Evolutionary conservation across 2,797 vertebrate genomes (phyloP), one percentile per base, ranked within the genome.

Genomic region (Sternotherus odoratus): DNA sequence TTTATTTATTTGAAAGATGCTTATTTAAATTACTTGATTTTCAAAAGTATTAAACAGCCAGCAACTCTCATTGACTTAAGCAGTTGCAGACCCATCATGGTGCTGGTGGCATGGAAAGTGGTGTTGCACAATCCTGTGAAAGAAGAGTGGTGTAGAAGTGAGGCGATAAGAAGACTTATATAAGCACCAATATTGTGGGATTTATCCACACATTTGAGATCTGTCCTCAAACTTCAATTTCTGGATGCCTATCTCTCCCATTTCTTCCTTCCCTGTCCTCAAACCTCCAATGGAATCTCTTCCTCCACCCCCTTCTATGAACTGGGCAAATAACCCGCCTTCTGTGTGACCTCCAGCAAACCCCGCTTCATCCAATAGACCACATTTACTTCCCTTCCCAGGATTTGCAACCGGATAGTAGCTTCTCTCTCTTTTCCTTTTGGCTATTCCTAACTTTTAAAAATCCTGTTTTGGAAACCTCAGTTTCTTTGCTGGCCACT

Each of bases 101-200:
- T 26, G 12, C 4, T 48, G 57, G 6, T 2, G 92, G 46, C 4
- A 69, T 39, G 16, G 0, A 0, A 2, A 11, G n/a, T 23, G 4
- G 8, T 69, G 91, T 51, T 69, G 33, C 24, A 82, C 24, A 82
- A 33, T 26, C 57, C 82, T 92, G 49, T 30, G 74, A 77, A 77
- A 49, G 46, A 15, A 50, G 48, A 49, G 82, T 72, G 12, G 19
- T 60, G 43, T 6, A 80, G 81, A 75, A 89, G 54, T 1, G 0
- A 72, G 39, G 69, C 26, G 19, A 43, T 12, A 19, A 72, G 24
- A 43, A 72, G 69, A 26, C 12, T 43, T 79, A 6, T 36, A 3
- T 21, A 77, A 72, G 63, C 46, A 7, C 6, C 12, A 43, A 43
- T 72, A 13, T 43, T 43, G 23, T 24, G 21, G 39, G 26, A 11